A percentile compares a stretch with the other conserved stretches of the same genome.
These are phyloP conservation scores for Coracias cyanogaster DNA, from an alignment of 2,797 vertebrate genomes.

Conservation along the genomic window DNA sequence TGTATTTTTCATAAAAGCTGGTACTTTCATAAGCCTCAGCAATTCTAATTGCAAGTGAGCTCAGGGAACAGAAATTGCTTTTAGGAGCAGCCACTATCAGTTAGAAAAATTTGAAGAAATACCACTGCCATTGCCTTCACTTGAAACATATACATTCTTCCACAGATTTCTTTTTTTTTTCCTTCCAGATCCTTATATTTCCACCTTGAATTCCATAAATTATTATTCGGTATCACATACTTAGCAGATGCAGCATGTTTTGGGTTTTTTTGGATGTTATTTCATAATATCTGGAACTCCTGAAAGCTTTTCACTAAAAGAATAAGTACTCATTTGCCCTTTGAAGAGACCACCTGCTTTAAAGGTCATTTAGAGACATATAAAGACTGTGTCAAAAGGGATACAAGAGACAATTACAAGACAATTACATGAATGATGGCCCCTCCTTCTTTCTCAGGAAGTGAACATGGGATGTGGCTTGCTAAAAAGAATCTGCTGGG, in stretches of 20 bases:
- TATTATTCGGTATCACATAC: neutral
- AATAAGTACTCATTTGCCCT: neutral
- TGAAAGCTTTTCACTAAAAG: neutral
- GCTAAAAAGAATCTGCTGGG: neutral
- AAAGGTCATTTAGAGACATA: neutral
- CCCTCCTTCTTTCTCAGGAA: neutral
- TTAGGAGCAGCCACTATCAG: neutral
- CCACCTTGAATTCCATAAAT: neutral
- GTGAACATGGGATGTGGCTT: neutral
- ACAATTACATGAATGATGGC: neutral
- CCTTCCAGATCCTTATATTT: neutral
- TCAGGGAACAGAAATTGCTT: neutral
- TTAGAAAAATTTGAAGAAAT: neutral
- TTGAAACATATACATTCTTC: neutral
- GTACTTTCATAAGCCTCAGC: neutral
- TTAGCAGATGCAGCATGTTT: rapidly evolving
- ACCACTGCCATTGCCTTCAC: neutral
- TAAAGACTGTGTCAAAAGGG: neutral
- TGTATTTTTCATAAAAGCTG: neutral
- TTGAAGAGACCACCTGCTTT: neutral
- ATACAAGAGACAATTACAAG: neutral
- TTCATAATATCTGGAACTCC: neutral
- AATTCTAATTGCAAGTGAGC: neutral
- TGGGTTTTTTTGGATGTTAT: neutral
- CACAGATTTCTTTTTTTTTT: neutral